Conservation (phyloP, 2,888 invertebrate species). For the Synanthedon vespiformis region DNA sequence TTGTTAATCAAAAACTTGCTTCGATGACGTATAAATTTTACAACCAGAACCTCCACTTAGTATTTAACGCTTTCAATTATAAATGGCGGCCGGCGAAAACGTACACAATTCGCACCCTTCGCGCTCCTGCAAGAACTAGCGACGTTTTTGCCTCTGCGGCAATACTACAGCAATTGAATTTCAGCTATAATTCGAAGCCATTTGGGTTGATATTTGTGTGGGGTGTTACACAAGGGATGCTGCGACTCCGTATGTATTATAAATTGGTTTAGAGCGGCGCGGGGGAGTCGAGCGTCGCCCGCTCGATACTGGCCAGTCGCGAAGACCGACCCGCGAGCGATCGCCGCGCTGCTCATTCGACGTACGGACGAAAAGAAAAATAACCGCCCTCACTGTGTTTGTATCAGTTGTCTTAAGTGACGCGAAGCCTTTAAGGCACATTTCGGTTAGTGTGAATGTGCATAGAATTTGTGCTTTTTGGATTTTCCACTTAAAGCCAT, state of each 20-base stretch:
- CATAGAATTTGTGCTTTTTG: background rate
- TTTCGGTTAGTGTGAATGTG: background rate
- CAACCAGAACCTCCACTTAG: background rate
- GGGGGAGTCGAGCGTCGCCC: constrained; percentile 46
- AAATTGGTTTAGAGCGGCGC: constrained; percentile 67
- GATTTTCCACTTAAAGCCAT: background rate
- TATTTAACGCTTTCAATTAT: constrained; percentile 47
- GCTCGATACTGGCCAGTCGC: constrained; percentile 65
- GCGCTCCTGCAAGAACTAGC: constrained; percentile 54
- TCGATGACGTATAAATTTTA: background rate
- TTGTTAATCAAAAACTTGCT: background rate
- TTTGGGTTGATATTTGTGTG: constrained; percentile 26
- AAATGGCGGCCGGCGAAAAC: constrained; percentile 36
- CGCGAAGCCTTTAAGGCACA: background rate
- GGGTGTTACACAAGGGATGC: constrained; percentile 45
- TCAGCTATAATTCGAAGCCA: constrained; percentile 8
- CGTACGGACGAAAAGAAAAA: background rate
- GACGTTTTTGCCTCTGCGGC: constrained; percentile 65
- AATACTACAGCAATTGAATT: constrained; percentile 22
- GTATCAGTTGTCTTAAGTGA: background rate
- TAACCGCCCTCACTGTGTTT: background rate
- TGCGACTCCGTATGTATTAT: constrained; percentile 70
- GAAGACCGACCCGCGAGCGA: constrained; percentile 29
- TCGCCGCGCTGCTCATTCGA: background rate
- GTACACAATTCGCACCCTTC: constrained; percentile 63